Conservation (phyloP, 2,113 vertebrate species). For the Tylochromis polylepis region DNA sequence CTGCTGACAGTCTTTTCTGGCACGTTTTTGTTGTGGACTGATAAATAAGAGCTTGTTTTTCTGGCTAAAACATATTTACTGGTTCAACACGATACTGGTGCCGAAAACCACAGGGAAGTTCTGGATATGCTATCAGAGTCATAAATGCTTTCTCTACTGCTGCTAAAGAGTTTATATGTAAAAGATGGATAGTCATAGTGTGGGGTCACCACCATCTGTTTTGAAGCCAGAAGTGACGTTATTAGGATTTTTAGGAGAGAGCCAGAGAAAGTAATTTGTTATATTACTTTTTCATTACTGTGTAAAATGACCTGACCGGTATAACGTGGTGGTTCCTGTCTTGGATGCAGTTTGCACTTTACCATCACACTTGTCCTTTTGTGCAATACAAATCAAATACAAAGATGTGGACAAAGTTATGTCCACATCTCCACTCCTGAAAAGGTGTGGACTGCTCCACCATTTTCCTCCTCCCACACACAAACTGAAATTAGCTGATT, state of each 20-base stretch:
- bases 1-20: background rate
- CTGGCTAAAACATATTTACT: background rate
- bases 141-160: background rate
- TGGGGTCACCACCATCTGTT: background rate
- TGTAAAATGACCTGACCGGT: background rate
- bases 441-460: background rate
- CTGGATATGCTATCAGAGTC: background rate
- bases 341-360: background rate
- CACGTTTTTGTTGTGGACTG: background rate
- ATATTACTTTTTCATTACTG: background rate
- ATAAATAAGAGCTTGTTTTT: background rate
- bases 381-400: background rate
- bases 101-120: background rate
- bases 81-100: background rate
- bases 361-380: background rate
- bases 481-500: background rate
- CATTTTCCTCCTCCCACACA: background rate
- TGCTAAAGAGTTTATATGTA: background rate
- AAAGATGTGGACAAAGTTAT: too few relatives aligned
- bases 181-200: background rate
- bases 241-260: background rate
- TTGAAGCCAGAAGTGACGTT: background rate
- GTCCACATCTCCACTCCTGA: background rate
- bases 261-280: background rate
- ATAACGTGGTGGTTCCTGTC: background rate